These are phyloP conservation scores for Darevskia mixta DNA, from an alignment of 2,797 vertebrate genomes.

Conservation along the genomic window DNA sequence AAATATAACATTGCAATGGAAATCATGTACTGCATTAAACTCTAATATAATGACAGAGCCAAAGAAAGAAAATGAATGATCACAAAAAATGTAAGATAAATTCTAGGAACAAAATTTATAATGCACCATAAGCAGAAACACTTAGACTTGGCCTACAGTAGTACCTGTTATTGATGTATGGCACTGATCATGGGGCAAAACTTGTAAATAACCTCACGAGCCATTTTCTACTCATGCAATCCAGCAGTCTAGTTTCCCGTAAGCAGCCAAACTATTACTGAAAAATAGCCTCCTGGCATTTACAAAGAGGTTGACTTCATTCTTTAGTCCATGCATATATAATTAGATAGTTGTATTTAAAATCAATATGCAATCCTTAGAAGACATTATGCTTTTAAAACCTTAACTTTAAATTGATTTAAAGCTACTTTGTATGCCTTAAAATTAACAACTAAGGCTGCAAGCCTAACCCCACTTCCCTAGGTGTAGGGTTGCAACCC, in stretches of 20 bases:
- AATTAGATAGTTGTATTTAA: conserved; percentile 88
- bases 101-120: conserved; percentile 78
- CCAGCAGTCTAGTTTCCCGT: conserved; percentile 82
- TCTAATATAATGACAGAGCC: conserved; percentile 57
- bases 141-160: conserved; percentile 80
- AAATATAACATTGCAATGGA: conserved; percentile 51
- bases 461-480: too few relatives aligned
- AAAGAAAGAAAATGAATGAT: conserved; percentile 64
- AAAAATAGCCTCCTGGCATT: conserved; percentile 86
- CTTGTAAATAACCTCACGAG: conserved; percentile 86
- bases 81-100: conserved; percentile 72
- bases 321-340: conserved; percentile 85
- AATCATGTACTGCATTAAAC: conserved; percentile 63
- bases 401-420: conserved; percentile 87
- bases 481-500: too few relatives aligned
- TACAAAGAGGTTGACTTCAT: conserved; percentile 87
- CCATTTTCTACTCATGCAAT: conserved; percentile 81
- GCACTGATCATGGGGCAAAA: conserved; percentile 83
- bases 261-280: conserved; percentile 86
- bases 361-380: conserved; percentile 87
- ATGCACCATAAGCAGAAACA: conserved; percentile 80
- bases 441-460: conserved; percentile 80
- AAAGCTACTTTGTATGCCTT: conserved; percentile 84
- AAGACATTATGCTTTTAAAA: conserved; percentile 87
- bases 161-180: conserved; percentile 83